Evolutionary conservation across 2,888 invertebrate genomes (phyloP).

Genomic region (Mylabris sibirica): DNA sequence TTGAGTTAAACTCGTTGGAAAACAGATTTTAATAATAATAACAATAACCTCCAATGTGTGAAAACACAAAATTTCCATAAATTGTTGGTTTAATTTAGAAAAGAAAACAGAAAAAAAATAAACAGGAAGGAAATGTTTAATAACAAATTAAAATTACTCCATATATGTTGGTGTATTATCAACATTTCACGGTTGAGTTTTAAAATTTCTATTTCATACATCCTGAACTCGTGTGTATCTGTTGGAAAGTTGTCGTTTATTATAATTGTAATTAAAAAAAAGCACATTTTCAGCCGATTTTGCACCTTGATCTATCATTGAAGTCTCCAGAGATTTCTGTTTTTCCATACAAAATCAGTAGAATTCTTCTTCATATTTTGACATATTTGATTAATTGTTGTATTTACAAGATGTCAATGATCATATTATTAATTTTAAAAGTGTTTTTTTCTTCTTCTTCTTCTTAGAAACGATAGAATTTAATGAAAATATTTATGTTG

Average conservation of each 20-base stretch:
- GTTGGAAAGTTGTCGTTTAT: not conserved
- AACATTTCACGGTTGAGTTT: not conserved
- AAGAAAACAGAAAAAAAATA: not conserved
- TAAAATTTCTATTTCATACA: not conserved
- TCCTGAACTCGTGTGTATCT: not conserved
- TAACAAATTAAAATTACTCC: not conserved
- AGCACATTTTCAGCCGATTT: not conserved
- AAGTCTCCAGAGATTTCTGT: not conserved
- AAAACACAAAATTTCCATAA: not conserved
- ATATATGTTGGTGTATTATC: not conserved
- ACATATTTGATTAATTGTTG: not conserved
- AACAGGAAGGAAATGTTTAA: conserved; percentile 7
- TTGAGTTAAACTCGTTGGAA: too few species aligned
- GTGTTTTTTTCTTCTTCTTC: too few species aligned
- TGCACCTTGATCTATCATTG: not conserved
- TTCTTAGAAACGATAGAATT: not conserved
- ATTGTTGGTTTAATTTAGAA: not conserved
- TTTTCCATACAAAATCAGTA: not conserved
- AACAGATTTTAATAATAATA: too few species aligned
- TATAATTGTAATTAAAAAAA: not conserved
- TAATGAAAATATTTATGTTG: not conserved
- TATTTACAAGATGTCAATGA: not conserved
- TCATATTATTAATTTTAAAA: not conserved
- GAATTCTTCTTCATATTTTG: not conserved
- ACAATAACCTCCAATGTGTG: not conserved